Conservation (phyloP, 2,888 invertebrate genomes). For the Tigriopus californicus region DNA sequence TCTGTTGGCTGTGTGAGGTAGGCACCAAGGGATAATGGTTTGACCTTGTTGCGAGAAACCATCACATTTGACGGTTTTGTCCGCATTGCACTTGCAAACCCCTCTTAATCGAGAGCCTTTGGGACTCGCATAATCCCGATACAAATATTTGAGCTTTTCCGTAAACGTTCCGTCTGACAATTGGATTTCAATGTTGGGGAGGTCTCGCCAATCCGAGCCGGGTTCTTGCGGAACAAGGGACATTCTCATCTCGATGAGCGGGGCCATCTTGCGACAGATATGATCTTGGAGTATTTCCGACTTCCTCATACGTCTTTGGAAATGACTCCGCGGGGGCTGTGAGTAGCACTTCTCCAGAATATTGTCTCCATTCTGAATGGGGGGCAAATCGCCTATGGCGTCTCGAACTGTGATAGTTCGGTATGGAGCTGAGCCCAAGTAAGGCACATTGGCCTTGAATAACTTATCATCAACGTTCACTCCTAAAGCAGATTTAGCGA, state of each 20-base stretch:
- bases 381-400: slow-evolving; percentile 60
- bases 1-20: slow-evolving; percentile 65
- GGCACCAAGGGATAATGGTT: slow-evolving; percentile 70
- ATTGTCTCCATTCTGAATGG: slow-evolving; percentile 23
- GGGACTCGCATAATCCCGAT: slow-evolving; percentile 21
- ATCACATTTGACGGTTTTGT: slow-evolving; percentile 15
- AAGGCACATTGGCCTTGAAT: slow-evolving; percentile 37
- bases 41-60: slow-evolving; percentile 42
- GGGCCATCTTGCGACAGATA: slow-evolving; percentile 63
- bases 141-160: slow-evolving; percentile 28
- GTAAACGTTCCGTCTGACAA: slow-evolving; percentile 47
- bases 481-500: slow-evolving; percentile 43
- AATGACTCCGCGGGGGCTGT: slow-evolving; percentile 47
- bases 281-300: slow-evolving; percentile 38
- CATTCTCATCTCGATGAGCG: slow-evolving; percentile 56
- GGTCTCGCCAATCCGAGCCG: slow-evolving; percentile 67
- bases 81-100: no score
- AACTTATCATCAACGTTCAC: slow-evolving; percentile 41
- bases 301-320: slow-evolving; percentile 38
- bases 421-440: slow-evolving; percentile 45
- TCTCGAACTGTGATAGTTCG: slow-evolving; percentile 59
- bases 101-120: slow-evolving; percentile 25
- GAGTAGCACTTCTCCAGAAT: slow-evolving; percentile 47
- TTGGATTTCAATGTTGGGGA: slow-evolving; percentile 52
- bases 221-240: slow-evolving; percentile 48